phyloP scores from a whole-genome alignment of 2,888 invertebrate species.

The Amblyjoppa fuscipennis region DNA sequence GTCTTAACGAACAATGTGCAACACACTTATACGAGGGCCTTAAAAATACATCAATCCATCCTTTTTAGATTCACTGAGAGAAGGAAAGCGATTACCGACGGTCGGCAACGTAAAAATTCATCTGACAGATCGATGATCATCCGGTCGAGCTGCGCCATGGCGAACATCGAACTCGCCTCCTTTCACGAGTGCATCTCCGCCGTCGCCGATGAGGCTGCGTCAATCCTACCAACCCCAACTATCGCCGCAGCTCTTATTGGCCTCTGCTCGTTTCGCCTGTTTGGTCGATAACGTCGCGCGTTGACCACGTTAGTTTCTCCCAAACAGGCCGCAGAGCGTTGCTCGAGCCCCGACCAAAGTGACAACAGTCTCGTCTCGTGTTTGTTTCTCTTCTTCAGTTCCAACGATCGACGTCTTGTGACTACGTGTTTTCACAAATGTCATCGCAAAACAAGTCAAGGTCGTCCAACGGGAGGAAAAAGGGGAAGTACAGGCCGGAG shows the following conservation, averaged over 20 bases:
- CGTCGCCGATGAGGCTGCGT: neutral
- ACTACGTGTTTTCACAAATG: conserved; percentile 14
- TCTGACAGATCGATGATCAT: neutral
- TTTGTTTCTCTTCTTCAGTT: neutral
- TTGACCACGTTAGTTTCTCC: neutral
- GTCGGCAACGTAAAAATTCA: neutral
- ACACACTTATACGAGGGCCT: neutral
- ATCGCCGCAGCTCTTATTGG: neutral
- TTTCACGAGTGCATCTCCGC: conserved; percentile 1
- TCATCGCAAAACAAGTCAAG: conserved; percentile 21
- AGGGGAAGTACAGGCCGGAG: conserved; percentile 5
- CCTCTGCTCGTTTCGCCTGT: neutral
- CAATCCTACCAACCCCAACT: neutral
- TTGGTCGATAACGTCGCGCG: conserved; percentile 7
- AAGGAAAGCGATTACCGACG: neutral
- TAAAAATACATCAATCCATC: neutral
- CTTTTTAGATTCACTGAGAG: neutral
- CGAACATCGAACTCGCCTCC: neutral
- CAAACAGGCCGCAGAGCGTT: neutral
- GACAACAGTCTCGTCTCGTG: neutral
- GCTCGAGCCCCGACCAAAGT: neutral
- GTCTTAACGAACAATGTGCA: too few species aligned
- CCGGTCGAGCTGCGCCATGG: neutral
- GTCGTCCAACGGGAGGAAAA: neutral
- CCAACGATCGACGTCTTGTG: neutral